Evolutionary conservation across 2,888 invertebrate species (phyloP).

Genomic region (Tachystola acroxantha): DNA sequence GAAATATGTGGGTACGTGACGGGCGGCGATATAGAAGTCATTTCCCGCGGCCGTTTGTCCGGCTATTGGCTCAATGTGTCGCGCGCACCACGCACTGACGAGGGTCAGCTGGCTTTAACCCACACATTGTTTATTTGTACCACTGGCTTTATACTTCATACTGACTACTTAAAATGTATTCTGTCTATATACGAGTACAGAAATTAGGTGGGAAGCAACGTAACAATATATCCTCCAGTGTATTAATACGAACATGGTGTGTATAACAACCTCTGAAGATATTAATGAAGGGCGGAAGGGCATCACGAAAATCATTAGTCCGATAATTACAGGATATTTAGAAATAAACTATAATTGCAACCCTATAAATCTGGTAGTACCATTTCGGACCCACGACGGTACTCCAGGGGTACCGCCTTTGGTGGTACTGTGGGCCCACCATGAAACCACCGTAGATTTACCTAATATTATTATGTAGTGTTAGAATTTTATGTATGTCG

Average conservation of each 20-base stretch:
- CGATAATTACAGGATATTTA: neutral
- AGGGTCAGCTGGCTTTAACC: constrained; percentile 7
- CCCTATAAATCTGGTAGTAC: too few species aligned
- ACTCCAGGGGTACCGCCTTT: too few species aligned
- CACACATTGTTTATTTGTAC: constrained; percentile 5
- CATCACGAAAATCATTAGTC: neutral
- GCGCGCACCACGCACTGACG: constrained; percentile 10
- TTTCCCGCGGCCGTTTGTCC: constrained; percentile 25
- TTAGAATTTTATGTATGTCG: too few species aligned
- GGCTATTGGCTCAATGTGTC: constrained; percentile 26
- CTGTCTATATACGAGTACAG: neutral
- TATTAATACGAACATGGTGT: neutral
- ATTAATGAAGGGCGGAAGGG: neutral
- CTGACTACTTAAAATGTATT: too few species aligned
- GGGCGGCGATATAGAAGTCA: constrained; percentile 21
- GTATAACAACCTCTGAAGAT: neutral
- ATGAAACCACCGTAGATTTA: too few species aligned
- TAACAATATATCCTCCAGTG: neutral
- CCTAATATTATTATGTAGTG: too few species aligned
- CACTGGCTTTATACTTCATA: constrained; percentile 1
- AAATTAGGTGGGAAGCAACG: neutral
- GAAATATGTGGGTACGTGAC: constrained; percentile 5
- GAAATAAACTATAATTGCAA: too few species aligned
- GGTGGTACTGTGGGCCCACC: too few species aligned
- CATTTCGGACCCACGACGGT: too few species aligned